Evolutionary conservation across 2,797 vertebrate genomes (phyloP).

Genomic region (Kryptopterus vitreolus): DNA sequence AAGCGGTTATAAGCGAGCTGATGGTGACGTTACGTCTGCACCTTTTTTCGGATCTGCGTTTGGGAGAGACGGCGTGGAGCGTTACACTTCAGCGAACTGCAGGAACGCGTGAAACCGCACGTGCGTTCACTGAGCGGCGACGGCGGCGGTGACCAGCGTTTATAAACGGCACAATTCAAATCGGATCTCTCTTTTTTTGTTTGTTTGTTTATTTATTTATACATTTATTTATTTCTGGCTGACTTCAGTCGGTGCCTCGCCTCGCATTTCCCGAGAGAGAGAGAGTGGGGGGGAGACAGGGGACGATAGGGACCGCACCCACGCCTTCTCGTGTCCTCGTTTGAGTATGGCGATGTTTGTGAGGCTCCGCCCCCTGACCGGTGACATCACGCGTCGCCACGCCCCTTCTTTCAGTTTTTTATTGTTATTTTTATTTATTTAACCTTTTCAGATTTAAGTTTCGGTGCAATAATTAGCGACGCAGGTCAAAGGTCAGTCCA

Average conservation of each 20-base stretch:
- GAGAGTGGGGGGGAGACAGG: background rate
- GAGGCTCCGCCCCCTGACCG: background rate
- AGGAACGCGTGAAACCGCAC: conserved; percentile 50
- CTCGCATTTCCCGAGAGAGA: background rate
- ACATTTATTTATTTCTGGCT: background rate
- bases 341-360: too few species aligned
- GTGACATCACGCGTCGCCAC: background rate
- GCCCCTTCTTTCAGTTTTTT: too few species aligned
- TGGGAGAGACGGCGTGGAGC: conserved; percentile 19
- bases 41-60: conserved; percentile 38
- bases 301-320: too few species aligned
- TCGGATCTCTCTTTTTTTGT: background rate
- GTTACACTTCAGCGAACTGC: conserved; percentile 33
- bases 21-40: conserved; percentile 38
- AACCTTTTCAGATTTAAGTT: conserved; percentile 18
- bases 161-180: background rate
- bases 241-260: too few species aligned
- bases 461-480: conserved; percentile 49
- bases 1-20: conserved; percentile 31
- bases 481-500: conserved; percentile 15
- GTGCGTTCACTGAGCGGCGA: conserved; percentile 27
- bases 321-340: too few species aligned
- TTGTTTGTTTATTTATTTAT: too few species aligned
- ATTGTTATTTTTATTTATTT: background rate
- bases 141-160: background rate